phyloP scores from a whole-genome alignment of 2,113 vertebrate species.

The Solea senegalensis region DNA sequence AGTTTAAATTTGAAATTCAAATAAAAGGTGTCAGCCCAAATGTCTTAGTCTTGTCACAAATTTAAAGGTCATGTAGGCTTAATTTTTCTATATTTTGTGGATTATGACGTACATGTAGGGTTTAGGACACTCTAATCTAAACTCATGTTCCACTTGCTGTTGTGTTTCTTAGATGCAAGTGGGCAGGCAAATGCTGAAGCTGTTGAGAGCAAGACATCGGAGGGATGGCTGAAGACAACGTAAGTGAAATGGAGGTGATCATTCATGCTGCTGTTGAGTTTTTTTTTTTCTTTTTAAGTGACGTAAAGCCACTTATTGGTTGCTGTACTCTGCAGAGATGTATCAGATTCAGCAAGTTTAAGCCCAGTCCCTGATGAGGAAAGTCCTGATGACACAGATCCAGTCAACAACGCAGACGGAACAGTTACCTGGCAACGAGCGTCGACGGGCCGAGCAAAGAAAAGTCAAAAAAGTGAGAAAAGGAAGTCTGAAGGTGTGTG shows the following conservation, averaged over 20 bases:
- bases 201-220: conserved; percentile 71
- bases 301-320: neutral
- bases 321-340: conserved; percentile 52
- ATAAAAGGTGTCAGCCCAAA: too few species aligned
- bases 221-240: conserved; percentile 76
- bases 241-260: conserved; percentile 43
- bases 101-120: neutral
- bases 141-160: neutral
- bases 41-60: too few species aligned
- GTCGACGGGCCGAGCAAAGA: conserved; percentile 77
- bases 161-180: conserved; percentile 26
- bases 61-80: too few species aligned
- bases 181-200: conserved; percentile 52
- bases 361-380: conserved; percentile 82
- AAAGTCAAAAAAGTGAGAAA: conserved; percentile 86
- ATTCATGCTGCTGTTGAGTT: neutral
- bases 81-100: neutral
- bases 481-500: conserved; percentile 85
- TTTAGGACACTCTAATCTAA: neutral
- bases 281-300: neutral
- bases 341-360: conserved; percentile 56
- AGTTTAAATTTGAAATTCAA: too few species aligned
- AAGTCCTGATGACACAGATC: conserved; percentile 74
- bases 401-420: conserved; percentile 55
- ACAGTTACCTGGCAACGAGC: conserved; percentile 71